A percentile compares a stretch with the other conserved stretches of the same genome.
Conservation (phyloP, 2,113 vertebrate species). For the Erythrocercus mccallii region DNA sequence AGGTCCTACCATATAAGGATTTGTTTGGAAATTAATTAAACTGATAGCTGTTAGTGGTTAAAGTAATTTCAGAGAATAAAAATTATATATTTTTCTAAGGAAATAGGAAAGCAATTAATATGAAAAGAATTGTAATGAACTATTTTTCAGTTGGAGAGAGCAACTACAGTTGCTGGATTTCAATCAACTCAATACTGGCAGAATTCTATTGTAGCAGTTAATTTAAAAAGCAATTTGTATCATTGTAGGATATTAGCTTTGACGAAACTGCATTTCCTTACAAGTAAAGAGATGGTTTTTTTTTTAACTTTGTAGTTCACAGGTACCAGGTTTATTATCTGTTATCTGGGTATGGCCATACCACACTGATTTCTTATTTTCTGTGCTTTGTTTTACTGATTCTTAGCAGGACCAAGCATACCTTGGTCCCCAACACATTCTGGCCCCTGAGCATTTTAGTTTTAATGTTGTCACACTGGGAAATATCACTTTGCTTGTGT, state of each 20-base stretch:
- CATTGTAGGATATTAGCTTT: background rate
- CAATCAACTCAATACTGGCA: background rate
- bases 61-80: background rate
- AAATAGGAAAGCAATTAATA: background rate
- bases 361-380: background rate
- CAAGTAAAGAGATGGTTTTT: background rate
- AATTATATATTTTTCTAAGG: background rate
- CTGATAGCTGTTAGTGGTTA: background rate
- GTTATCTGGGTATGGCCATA: background rate
- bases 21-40: constrained; percentile 4
- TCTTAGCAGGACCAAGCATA: background rate
- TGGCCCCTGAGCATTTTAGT: rapidly evolving
- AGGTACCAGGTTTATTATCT: background rate
- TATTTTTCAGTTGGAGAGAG: background rate
- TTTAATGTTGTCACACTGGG: background rate
- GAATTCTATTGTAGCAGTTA: background rate
- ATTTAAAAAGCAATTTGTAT: background rate
- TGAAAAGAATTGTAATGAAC: background rate
- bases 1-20: background rate
- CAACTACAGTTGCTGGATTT: background rate
- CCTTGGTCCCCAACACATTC: background rate
- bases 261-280: background rate
- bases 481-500: background rate
- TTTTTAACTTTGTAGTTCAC: background rate
- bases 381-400: background rate